phyloP scores from a whole-genome alignment of 2,888 invertebrate species.

The Eristalinus aeneus region DNA sequence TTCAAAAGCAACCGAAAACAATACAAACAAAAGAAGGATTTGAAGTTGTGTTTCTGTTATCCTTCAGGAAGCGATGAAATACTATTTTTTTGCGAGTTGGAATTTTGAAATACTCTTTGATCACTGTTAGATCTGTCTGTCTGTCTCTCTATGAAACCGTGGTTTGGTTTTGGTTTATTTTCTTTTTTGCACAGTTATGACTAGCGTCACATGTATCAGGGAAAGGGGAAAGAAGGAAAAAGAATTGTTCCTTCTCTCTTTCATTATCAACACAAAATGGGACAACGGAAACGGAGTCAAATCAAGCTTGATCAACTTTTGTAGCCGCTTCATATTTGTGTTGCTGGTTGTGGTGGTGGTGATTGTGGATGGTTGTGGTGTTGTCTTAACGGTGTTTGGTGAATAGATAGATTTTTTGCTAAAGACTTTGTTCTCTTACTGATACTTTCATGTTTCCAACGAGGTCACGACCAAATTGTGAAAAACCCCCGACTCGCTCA shows the following conservation, averaged over 20 bases:
- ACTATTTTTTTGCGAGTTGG: slow-evolving; percentile 28
- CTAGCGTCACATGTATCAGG: slow-evolving; percentile 53
- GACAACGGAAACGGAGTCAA: too few species aligned
- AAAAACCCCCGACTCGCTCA: slow-evolving; percentile 82
- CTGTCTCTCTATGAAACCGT: slow-evolving; percentile 35
- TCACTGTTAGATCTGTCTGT: slow-evolving; percentile 1
- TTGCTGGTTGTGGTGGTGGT: too few species aligned
- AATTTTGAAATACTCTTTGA: slow-evolving; percentile 55
- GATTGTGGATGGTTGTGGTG: not conserved
- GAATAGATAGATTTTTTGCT: slow-evolving; percentile 35
- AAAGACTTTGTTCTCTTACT: slow-evolving; percentile 72
- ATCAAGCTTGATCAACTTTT: too few species aligned
- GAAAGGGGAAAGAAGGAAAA: not conserved
- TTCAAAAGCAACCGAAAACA: slow-evolving; percentile 40
- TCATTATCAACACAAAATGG: too few species aligned
- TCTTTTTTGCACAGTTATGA: slow-evolving; percentile 23
- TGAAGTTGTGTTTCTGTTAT: too few species aligned
- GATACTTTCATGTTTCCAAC: slow-evolving; percentile 80
- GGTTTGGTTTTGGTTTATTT: not conserved
- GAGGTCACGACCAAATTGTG: slow-evolving; percentile 80
- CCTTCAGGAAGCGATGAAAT: slow-evolving; percentile 29
- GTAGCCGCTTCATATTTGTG: too few species aligned
- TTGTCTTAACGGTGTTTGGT: not conserved
- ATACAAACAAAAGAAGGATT: slow-evolving; percentile 5
- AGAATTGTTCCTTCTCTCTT: not conserved